Base-by-base conservation (phyloP, 53 echinoderm and acorn worm genomes). In the Mesocentrotus franciscanus region DNA sequence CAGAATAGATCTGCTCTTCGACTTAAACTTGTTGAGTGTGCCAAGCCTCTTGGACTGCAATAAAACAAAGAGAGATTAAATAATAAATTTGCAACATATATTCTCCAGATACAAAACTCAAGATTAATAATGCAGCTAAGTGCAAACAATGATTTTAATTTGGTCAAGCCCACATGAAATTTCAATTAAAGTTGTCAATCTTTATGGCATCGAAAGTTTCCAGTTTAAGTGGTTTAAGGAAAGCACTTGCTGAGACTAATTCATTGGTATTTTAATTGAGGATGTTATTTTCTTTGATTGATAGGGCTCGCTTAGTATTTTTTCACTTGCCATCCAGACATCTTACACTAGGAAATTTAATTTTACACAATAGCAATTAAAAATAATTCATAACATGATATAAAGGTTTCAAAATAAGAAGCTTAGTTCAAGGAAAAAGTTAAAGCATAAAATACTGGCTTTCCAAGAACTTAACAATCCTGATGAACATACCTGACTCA, bases 21-120 rank as follows among this genome's bases (percentile, higher is more conserved):
- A 96, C 87, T 99, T 99, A 92, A 99, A 99, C 89, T 99, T 99
- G 95, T 99, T 99, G 91, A 98, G 89, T 24, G 97, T 97, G 13
- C 98, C 98, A 33, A 98, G 95, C 59, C 99, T 91, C 78, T 99
- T 99, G 33, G 96, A 96, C 99, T 99, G 96, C 14, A 92, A 66
- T 11, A 0, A 90, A 58, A 90, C 20, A 92, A 30, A 92, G 70
- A 92, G 33, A 64, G 0, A 18, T 13, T 8, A 90, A 90, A 87
- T 17, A 20, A 55, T 22, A 87, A 6, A 36, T 87, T 87, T 55
- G 13, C 29, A 24, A 7, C 85, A 85, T 35, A 16, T 0, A 49
- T 42, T 85, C 17, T 36, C 55, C 85, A 42, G 16, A 85, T 22
- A 85, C 7, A n/a, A 71, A 71, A 2, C 16, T 13, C 61, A 68